Evolutionary conservation across 2,888 invertebrate genomes (phyloP), one percentile per base, ranked within the genome.

Genomic region (Aspidapion aeneum): DNA sequence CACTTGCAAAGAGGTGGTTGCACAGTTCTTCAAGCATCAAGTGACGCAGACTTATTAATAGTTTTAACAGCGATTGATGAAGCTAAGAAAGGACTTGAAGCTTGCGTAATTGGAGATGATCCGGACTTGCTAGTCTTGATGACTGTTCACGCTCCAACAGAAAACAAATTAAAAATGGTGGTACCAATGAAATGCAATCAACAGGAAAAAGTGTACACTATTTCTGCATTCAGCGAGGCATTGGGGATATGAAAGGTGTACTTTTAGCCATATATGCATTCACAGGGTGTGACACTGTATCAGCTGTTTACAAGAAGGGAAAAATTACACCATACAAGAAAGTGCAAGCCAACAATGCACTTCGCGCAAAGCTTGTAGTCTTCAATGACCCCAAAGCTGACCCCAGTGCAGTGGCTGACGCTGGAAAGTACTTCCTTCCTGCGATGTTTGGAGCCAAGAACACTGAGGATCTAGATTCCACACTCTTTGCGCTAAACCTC

Each of bases 371-470:
- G 49, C 61, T 61, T 61, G 64, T 61, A 56, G 65, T 58, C 21
- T 64, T 64, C 21, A 58, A 64, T 52, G 35, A 64, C 48, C 62
- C 56, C 54, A 62, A 62, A 58, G 22, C 58, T 52, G 52, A 58
- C 21, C 62, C 58, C 54, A 54, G 54, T 12, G 16, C 16, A 12
- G 16, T 49, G 12, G 58, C 22, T 58, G 58, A 58, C 20, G 62
- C 58, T 21, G 58, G 62, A 62, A 55, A 62, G 20, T 48, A 58
- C 18, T 62, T 62, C 58, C 62, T 62, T 21, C 55, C 58, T 58
- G 58, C 58, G 48, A 54, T 62, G 58, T 62, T 58, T 58, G 35
- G 58, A 57, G 61, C 61, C 56, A 61, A 56, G 56, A 61, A 61
- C 56, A 61, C 49, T 21, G 61, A 61, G 56, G 22, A 61, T 61